Evolutionary conservation across 2,797 vertebrate genomes (phyloP).

Genomic region (Enteromius argenteus): DNA sequence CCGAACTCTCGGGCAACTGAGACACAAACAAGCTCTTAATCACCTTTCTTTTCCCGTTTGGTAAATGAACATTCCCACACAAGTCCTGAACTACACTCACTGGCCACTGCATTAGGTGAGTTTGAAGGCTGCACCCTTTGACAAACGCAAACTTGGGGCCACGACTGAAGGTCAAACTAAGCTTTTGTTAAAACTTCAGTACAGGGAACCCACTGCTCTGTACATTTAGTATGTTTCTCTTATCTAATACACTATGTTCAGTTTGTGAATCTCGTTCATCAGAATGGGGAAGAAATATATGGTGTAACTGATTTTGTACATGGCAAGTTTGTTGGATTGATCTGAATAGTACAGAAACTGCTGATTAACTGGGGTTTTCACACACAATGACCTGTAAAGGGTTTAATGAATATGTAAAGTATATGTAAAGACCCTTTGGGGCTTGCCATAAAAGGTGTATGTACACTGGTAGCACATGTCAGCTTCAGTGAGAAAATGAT

Average conservation of each 20-base stretch:
- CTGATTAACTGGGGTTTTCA: neutral
- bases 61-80: neutral
- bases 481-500: neutral
- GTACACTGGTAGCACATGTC: neutral
- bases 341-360: neutral
- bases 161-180: neutral
- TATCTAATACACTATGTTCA: neutral
- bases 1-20: slow-evolving; percentile 87
- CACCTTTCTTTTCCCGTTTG: neutral
- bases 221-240: neutral
- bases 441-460: neutral
- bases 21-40: slow-evolving; percentile 1
- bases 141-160: neutral
- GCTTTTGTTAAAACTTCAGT: neutral
- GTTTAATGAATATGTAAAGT: neutral
- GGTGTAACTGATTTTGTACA: neutral
- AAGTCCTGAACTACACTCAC: neutral
- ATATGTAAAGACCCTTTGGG: neutral
- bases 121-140: neutral
- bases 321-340: neutral
- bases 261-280: neutral
- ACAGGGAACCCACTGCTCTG: neutral
- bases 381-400: neutral
- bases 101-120: neutral
- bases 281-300: neutral